Base-by-base conservation (phyloP, 1,140 invertebrate species). In the Rhagoletis zephyria region DNA sequence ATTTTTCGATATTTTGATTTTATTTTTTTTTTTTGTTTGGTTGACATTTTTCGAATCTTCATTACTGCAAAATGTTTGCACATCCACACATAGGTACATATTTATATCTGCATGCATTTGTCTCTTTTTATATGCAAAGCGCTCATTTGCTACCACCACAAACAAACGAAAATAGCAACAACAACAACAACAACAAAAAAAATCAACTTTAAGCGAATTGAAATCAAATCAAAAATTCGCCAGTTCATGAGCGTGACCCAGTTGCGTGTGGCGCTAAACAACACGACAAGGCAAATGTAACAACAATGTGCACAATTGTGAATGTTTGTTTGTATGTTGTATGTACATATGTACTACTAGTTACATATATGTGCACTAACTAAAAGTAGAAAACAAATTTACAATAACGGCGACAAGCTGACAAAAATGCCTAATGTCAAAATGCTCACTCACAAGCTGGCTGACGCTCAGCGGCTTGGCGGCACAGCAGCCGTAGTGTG, bases 201-300 rank as follows among this genome's bases (percentile, higher is more conserved):
- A 63, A 9, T 4, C 4, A 16, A 16, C 12, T 14, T 63, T 63
- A 63, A 81, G 16, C 51, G 74, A 81, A 81, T 81, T 81, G 70
- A 30, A 81, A 81, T 81, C 45, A 81, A 81, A 81, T 56, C 45
- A 56, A 59, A 81, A 81, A 81, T 81, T 81, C 74, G 74, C 19
- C 16, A 81, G 74, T 81, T 81, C 74, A 81, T 81, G 74, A 81
- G 74, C 48, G n/a, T 81, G 74, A 81, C 74, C 74, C 74, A 81
- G 74, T 81, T 81, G 74, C 19, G 74, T 56, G 74, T 56, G 74
- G 74, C 74, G 74, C 19, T 56, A 81, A 81, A 56, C 74, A 81
- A 81, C 16, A 81, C 64, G n/a, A 19, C 1, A 67, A 40, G 5
- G 30, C n/a, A 14, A n/a, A 63, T 14, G n/a, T 4, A 63, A 63